Base-by-base conservation (phyloP, 1,140 invertebrate species). In the Brachionus sp. region DNA sequence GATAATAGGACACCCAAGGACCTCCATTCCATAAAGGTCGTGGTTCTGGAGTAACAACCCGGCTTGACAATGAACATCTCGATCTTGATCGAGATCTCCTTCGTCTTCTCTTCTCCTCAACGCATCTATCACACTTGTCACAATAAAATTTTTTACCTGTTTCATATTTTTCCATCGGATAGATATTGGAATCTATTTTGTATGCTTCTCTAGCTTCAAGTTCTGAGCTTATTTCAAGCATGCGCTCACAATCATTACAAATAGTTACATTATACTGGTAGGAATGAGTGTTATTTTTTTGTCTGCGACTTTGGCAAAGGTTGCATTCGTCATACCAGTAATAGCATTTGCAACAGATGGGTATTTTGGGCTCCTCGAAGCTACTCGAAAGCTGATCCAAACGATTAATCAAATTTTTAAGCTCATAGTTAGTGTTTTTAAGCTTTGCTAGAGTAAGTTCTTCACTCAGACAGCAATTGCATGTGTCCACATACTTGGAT, bases 1-100 rank as follows among this genome's bases (percentile, higher is more conserved):
- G 70, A 75, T 75, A 75, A 75, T 75, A 75, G 23, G 39, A 3
- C 10, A 75, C 70, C 70, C 70, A 75, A 75, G 70, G 70, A 46
- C 70, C 70, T 42, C 25, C 70, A 23, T 75, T 75, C 70, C 70
- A 75, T 29, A 46, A 1, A 46, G 70, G 16, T 75, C 70, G 44
- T 4, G 70, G 70, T 12, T 75, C 70, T 29, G 70, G 70, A n/a
- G 70, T 75, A 12, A 75, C 70, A 0, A 12, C 39, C 9, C 70
- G 37, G 44, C 70, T 75, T 75, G 70, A 44, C 12, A 25, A 75
- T 25, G 39, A 44, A 44, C 12, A n/a, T 25, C 70, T 75, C 10
- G 70, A 75, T 75, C 70, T 75, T 46, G 39, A 46, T 46, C 70
- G 5, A 2, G 39, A 46, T 13, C 39, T 19, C 13, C 39, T 19